Evolutionary conservation across 2,797 vertebrate species (phyloP).

Genomic region (Dendrocincla tyrannina): DNA sequence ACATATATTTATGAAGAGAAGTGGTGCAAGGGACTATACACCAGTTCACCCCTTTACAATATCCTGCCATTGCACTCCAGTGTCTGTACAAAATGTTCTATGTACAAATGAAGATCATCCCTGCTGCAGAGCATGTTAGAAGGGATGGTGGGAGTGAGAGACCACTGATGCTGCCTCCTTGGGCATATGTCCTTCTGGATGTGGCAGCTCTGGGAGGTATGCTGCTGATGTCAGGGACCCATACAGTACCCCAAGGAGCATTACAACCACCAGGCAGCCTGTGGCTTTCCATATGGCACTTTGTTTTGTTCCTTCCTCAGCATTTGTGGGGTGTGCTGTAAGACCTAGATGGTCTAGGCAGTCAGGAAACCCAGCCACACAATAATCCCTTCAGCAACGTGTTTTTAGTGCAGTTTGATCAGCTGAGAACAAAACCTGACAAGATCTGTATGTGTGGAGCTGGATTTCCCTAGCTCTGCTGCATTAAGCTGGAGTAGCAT

Average conservation of each 20-base stretch:
- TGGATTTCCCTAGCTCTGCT: not conserved
- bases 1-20: not conserved
- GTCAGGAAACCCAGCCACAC: not conserved
- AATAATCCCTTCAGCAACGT: rapidly evolving
- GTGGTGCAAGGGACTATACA: not conserved
- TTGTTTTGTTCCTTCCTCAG: not conserved
- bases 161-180: not conserved
- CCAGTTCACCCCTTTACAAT: not conserved
- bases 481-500: not conserved
- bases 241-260: not conserved
- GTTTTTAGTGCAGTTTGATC: not conserved
- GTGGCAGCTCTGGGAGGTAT: not conserved
- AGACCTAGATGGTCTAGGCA: not conserved
- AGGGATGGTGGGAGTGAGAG: rapidly evolving
- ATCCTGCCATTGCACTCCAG: not conserved
- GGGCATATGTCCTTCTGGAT: rapidly evolving
- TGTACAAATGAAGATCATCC: not conserved
- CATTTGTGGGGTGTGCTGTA: not conserved
- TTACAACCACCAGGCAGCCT: not conserved
- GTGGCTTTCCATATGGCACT: not conserved
- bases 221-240: not conserved
- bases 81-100: not conserved
- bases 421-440: not conserved
- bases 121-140: not conserved
- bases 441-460: not conserved